Evolutionary conservation across 2,888 invertebrate genomes (phyloP), one percentile per base, ranked within the genome.

Genomic region (Idaea dimidiata): DNA sequence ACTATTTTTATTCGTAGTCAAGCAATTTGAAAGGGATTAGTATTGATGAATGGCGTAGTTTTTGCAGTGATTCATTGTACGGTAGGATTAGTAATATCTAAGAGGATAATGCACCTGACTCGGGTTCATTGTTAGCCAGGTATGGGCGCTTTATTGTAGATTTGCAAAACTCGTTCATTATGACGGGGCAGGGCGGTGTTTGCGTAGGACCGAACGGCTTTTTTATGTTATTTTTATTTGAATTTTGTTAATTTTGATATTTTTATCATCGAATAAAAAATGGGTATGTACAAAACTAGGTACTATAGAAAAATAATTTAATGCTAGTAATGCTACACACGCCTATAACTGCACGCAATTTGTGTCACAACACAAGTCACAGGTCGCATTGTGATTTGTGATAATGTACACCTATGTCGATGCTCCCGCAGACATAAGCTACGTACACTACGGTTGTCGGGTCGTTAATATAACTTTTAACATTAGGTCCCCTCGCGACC

Each of bases 21-120:
- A 77, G 78, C 77, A 78, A 86, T 87, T 81, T 81, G 81, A 81
- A 78, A 78, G 79, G 83, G 85, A 89, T 91, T 88, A 79, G 80
- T 79, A 83, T 79, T 85, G 75, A 71, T 89, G 88, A 90, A 90
- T 89, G 86, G 80, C 60, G 69, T 65, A 71, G 80, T 72, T 70
- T 72, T 87, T 88, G 87, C 86, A 83, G 81, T 70, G 66, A 66
- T 69, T 71, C 74, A 83, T 88, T 89, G 87, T 87, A 79, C 59
- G 71, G 76, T 73, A 62, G 79, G 85, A 87, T 89, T 88, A 87
- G 78, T 77, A 78, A 77, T 83, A 81, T 84, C 77, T 80, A 80
- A 83, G 82, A 76, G 82, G 87, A 89, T 90, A 81, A 90, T 87
- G 86, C 91, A 92, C 91, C 91, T 91, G 91, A 90, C 83, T 72